A percentile compares a stretch with the other conserved stretches of the same genome.
Evolutionary conservation across 1,140 invertebrate genomes (phyloP).

Genomic region (Aphelinus atriplicis): DNA sequence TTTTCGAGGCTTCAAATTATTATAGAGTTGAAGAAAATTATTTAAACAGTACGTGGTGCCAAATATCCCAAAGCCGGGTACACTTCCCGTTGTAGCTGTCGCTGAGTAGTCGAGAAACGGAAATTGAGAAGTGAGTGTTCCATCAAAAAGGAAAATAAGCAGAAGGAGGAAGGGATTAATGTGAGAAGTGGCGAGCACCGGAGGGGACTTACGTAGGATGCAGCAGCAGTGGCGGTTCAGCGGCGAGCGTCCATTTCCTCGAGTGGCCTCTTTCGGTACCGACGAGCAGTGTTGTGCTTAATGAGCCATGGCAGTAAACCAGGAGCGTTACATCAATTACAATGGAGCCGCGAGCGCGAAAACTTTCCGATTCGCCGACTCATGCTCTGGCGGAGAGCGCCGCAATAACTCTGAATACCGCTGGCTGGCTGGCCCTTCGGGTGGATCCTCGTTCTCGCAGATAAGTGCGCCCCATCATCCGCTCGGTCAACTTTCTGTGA

Average conservation of each 20-base stretch:
- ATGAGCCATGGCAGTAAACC: constrained; percentile 46
- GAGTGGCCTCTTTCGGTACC: background rate
- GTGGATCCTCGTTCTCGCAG: too few species aligned
- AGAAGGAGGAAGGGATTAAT: constrained; percentile 7
- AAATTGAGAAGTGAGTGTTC: background rate
- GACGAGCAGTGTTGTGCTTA: constrained; percentile 17
- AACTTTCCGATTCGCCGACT: constrained; percentile 41
- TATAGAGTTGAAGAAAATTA: too few species aligned
- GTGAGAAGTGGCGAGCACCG: too few species aligned
- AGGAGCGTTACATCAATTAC: constrained; percentile 49
- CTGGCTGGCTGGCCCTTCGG: too few species aligned
- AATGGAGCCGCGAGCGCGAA: constrained; percentile 20
- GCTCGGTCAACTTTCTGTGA: too few species aligned
- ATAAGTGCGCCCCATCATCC: too few species aligned
- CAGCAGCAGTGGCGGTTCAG: background rate
- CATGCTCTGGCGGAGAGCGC: background rate
- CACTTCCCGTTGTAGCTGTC: too few species aligned
- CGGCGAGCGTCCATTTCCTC: background rate
- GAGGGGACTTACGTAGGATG: too few species aligned
- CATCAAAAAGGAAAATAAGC: background rate
- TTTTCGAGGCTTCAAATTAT: too few species aligned
- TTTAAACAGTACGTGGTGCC: too few species aligned
- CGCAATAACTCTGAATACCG: constrained; percentile 52
- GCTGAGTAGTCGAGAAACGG: background rate
- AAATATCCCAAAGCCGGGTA: too few species aligned